Evolutionary conservation across 2,888 invertebrate species (phyloP), one percentile per base, ranked within the genome.

Genomic region (Abrostola tripartita): DNA sequence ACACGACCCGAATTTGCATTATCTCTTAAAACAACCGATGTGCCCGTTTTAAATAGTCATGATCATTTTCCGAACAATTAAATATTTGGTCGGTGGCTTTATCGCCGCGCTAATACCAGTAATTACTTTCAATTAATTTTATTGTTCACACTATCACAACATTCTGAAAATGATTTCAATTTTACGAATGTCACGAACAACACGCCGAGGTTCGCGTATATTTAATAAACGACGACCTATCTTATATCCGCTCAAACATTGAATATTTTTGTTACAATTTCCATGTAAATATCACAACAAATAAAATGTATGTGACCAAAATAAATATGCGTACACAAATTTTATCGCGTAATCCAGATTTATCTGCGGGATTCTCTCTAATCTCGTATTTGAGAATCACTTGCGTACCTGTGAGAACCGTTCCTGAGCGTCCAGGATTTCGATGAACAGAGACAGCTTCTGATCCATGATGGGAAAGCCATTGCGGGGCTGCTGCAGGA

Each of bases 341-440:
- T 40, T 63, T 60, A 63, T 57, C 53, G 50, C 58, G 53, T 51
- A 54, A 68, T 50, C 41, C 51, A 40, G 50, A 74, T 59, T 44
- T 47, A 56, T 35, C 52, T 14, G 11, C 14, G 8, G 11, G 7
- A 11, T 10, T 11, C 40, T 11, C 36, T 51, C 10, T 57, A 40
- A 38, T 44, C 14, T 37, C 10, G 50, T 14, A 37, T 47, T 55
- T 55, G 24, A 35, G 37, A 12, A 24, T 41, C 70, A 57, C 69
- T 35, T 60, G 56, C 81, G 79, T 85, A 97, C 97, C 97, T 97
- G 96, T 85, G 97, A 97, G 87, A 97, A 96, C 87, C 96, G 95
- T 88, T 97, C 97, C 95, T 97, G 97, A 60, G 97, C 96, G 88
- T 97, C 97, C 89, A 97, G 95, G 81, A 97, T 97, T 85, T 97